phyloP scores from a whole-genome alignment of 2,888 invertebrate genomes.

The Psococerastis gibbosa region DNA sequence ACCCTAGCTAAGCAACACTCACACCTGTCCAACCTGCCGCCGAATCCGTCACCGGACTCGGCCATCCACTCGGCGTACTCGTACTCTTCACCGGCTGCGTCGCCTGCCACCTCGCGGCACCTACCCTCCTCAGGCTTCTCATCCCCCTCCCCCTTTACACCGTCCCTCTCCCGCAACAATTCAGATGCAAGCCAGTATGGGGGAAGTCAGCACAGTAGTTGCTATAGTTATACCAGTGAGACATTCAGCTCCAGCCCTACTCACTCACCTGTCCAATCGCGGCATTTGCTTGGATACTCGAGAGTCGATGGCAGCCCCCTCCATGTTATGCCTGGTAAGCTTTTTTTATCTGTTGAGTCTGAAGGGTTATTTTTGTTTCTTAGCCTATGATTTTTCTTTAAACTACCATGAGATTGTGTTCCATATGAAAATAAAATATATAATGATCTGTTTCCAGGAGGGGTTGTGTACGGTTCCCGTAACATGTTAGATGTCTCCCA shows the following conservation, averaged over 20 bases:
- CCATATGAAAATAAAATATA: no score
- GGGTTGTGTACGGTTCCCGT: neutral
- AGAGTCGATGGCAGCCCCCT: conserved; percentile 13
- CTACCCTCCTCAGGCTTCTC: conserved; percentile 30
- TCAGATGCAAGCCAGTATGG: conserved; percentile 81
- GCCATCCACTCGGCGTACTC: conserved; percentile 78
- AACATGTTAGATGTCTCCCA: no score
- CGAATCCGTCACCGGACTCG: conserved; percentile 72
- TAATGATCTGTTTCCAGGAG: conserved; percentile 6
- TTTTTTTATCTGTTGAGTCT: neutral
- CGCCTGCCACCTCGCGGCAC: conserved; percentile 68
- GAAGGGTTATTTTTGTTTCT: no score
- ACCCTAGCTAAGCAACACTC: conserved; percentile 25
- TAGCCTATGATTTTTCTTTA: no score
- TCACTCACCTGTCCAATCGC: conserved; percentile 61
- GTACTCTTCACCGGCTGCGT: conserved; percentile 63
- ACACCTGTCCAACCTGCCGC: conserved; percentile 35
- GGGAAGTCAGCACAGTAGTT: conserved; percentile 37
- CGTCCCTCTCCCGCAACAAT: conserved; percentile 72
- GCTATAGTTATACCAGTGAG: conserved; percentile 19
- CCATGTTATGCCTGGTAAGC: conserved; percentile 16
- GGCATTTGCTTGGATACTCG: conserved; percentile 19
- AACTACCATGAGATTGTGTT: no score
- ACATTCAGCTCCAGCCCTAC: conserved; percentile 33
- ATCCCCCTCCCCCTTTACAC: conserved; percentile 43